These are phyloP conservation scores for Drosophila burlai DNA, from an alignment of 1,140 invertebrate species.

Conservation along the genomic window DNA sequence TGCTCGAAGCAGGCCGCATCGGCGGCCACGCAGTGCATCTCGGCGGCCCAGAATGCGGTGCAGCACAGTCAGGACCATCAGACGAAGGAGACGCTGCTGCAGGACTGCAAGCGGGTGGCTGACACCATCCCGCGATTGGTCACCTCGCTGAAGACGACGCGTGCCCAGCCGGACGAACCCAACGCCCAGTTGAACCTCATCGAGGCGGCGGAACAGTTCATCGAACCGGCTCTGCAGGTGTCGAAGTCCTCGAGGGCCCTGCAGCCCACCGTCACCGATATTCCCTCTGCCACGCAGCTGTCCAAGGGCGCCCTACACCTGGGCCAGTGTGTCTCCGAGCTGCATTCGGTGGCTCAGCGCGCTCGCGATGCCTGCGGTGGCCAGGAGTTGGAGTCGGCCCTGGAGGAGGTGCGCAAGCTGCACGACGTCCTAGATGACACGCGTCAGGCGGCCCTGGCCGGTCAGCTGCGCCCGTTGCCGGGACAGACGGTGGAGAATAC, in stretches of 20 bases:
- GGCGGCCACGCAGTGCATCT: constrained; percentile 95
- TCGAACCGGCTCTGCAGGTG: constrained; percentile 89
- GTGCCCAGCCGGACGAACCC: constrained; percentile 90
- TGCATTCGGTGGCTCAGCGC: constrained; percentile 90
- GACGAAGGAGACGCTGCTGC: constrained; percentile 88
- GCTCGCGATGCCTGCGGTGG: constrained; percentile 95
- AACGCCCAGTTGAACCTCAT: constrained; percentile 93
- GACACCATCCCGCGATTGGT: constrained; percentile 93
- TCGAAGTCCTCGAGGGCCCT: constrained; percentile 92
- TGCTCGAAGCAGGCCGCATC: constrained; percentile 95
- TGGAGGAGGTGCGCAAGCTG: constrained; percentile 92
- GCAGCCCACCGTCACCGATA: constrained; percentile 94
- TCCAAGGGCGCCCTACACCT: constrained; percentile 82
- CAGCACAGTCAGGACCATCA: constrained; percentile 86
- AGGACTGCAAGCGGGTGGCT: constrained; percentile 91
- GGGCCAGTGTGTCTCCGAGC: constrained; percentile 86
- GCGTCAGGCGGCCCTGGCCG: constrained; percentile 89
- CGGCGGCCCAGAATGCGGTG: constrained; percentile 92
- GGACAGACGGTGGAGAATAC: constrained; percentile 94
- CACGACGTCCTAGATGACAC: constrained; percentile 94
- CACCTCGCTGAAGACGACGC: constrained; percentile 91
- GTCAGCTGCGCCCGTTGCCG: constrained; percentile 92
- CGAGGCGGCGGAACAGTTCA: constrained; percentile 94
- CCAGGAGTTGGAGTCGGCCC: constrained; percentile 93
- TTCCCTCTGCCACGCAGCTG: constrained; percentile 90